Evolutionary conservation across 2,888 invertebrate species (phyloP).

Genomic region (Homarus gammarus): DNA sequence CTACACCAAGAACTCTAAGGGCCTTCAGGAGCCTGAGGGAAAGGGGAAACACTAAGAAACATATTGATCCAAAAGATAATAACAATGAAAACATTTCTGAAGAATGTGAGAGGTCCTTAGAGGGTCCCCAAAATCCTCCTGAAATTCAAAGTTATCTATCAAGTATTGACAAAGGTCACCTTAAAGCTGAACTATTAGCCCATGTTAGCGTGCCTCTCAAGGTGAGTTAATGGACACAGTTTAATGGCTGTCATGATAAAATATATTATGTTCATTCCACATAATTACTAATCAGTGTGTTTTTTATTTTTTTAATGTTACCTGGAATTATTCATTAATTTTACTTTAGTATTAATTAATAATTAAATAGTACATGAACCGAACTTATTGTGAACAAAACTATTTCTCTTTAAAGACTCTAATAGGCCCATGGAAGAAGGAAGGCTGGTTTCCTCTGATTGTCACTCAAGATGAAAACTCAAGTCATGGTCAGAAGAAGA

Average conservation of each 20-base stretch:
- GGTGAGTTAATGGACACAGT: constrained; percentile 3
- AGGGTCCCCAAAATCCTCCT: constrained; percentile 22
- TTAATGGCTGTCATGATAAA: background rate
- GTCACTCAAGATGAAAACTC: background rate
- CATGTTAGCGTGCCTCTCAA: constrained; percentile 44
- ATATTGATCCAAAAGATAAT: background rate
- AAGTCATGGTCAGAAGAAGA: constrained; percentile 16
- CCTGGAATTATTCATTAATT: too few species aligned
- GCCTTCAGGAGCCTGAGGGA: constrained; percentile 43
- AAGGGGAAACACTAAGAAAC: background rate
- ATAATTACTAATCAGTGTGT: background rate
- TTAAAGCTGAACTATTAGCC: constrained; percentile 50
- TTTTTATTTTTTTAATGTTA: background rate
- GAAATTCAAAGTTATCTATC: constrained; percentile 46
- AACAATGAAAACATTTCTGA: background rate
- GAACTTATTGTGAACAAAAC: background rate
- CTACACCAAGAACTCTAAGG: constrained; percentile 38
- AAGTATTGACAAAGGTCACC: constrained; percentile 31
- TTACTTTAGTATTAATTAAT: too few species aligned
- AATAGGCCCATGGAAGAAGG: constrained; percentile 41
- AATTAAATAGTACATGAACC: background rate
- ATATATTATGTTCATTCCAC: background rate
- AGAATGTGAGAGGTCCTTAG: too few species aligned
- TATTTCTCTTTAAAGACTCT: constrained; percentile 22
- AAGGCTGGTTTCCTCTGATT: constrained; percentile 46